Base-by-base conservation (phyloP, 35 echinoderm and acorn worm species). In the Nesometra sesokonis region DNA sequence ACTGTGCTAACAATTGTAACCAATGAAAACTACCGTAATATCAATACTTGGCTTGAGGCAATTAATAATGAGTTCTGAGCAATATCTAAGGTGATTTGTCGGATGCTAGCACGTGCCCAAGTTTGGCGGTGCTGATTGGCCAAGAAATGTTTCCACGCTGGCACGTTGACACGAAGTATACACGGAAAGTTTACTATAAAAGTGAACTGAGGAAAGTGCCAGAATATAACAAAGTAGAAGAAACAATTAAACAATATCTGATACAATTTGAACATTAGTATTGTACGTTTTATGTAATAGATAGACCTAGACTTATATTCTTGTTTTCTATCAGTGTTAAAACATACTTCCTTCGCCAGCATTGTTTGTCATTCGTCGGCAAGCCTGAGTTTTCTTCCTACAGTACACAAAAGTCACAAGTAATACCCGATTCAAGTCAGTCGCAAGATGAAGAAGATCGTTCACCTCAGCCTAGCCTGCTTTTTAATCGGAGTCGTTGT, bases 401-500 rank as follows among this genome's bases (percentile, higher is more conserved):
- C n/a, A n/a, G n/a, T n/a, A n/a, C n/a, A n/a, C n/a, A n/a, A n/a
- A n/a, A n/a, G n/a, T n/a, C n/a, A n/a, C n/a, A n/a, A n/a, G n/a
- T n/a, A n/a, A n/a, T n/a, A n/a, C n/a, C n/a, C n/a, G n/a, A n/a
- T n/a, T n/a, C n/a, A n/a, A n/a, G n/a, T n/a, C n/a, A 87, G 37
- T 13, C 35, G 36, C 33, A 89, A 84, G 46, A 77, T 31, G 17
- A 77, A 81, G 33, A 47, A 35, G 33, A 76, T 83, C 84, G 80
- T 89, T 33, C 84, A 57, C 47, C 81, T 84, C 31, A 31, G 82
- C 80, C 43, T 92, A 19, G 47, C 85, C 36, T 67, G 52, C 52
- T 19, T 88, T 33, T 38, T 92, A 47, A 78, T 92, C 80, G 85
- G 81, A 31, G 35, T 88, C 77, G 52, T 82, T 88, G 84, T 86